Conservation (phyloP, 2,113 vertebrate species). For the Macroglossus sobrinus region DNA sequence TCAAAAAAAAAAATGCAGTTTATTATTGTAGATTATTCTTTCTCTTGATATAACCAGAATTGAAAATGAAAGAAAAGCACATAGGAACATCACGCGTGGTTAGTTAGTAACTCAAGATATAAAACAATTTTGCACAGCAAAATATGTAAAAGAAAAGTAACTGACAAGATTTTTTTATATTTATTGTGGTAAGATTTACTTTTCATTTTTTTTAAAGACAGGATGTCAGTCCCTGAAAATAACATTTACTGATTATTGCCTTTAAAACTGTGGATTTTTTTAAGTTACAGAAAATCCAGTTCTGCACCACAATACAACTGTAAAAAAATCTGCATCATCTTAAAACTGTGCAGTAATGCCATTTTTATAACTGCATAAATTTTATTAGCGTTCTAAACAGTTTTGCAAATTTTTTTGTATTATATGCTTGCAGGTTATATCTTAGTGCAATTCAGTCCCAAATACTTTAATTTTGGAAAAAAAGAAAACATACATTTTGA, state of each 20-base stretch:
- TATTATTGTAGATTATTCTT: conserved; percentile 92
- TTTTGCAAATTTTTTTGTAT: conserved; percentile 85
- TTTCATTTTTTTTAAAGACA: conserved; percentile 94
- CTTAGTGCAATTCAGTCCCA: conserved; percentile 96
- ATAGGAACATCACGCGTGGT: conserved; percentile 97
- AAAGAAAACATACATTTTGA: conserved; percentile 84
- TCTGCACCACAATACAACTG: conserved; percentile 92
- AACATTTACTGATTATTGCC: conserved; percentile 98
- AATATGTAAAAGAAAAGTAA: conserved; percentile 96
- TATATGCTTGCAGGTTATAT: conserved; percentile 92
- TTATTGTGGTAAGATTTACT: conserved; percentile 94
- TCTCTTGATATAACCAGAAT: conserved; percentile 90
- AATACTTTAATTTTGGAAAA: conserved; percentile 87
- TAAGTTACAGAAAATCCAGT: conserved; percentile 92
- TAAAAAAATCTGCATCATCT: conserved; percentile 91
- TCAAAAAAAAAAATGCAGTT: conserved; percentile 89
- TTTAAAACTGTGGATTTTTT: conserved; percentile 94
- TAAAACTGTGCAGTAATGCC: conserved; percentile 91
- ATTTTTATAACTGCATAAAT: conserved; percentile 88
- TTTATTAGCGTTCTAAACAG: conserved; percentile 91
- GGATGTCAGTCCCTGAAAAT: conserved; percentile 98
- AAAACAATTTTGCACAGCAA: conserved; percentile 99
- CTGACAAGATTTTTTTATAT: conserved; percentile 95
- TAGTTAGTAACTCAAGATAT: conserved; percentile 94
- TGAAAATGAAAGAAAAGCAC: conserved; percentile 96